These are phyloP conservation scores for Lathronympha strigana DNA, from an alignment of 2,888 invertebrate genomes.

Conservation along the genomic window DNA sequence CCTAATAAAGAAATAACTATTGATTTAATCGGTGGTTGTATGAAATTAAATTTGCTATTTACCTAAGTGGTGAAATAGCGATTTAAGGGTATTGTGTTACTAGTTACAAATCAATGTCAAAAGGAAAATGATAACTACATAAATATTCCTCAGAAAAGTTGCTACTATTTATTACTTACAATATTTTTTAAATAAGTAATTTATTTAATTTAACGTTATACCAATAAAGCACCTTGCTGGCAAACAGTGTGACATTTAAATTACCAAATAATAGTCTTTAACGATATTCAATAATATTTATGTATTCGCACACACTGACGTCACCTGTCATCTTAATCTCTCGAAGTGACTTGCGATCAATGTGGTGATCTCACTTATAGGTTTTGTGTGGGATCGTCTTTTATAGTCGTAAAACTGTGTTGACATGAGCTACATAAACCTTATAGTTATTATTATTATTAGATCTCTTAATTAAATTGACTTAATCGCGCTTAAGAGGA, in stretches of 20 bases:
- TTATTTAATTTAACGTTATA: neutral
- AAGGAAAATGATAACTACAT: neutral
- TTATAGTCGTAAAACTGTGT: neutral
- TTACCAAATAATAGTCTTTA: no score
- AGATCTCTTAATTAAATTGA: no score
- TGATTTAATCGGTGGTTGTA: no score
- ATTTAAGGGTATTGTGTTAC: no score
- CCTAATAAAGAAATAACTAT: no score
- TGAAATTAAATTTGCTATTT: no score
- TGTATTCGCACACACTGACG: neutral
- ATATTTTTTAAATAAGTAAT: neutral
- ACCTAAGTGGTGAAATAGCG: no score
- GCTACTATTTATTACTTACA: neutral
- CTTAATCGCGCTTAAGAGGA: no score
- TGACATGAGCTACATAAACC: neutral
- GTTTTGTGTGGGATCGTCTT: constrained; percentile 16
- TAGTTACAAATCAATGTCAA: no score
- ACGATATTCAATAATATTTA: neutral
- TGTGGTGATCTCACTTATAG: constrained; percentile 26
- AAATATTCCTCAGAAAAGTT: neutral
- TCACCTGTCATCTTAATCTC: constrained; percentile 14
- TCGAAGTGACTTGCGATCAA: neutral
- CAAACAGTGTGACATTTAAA: neutral
- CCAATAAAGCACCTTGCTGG: neutral
- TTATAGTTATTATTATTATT: no score